phyloP scores from a whole-genome alignment of 1,140 invertebrate species.

The Alviniconcha marisindica region DNA sequence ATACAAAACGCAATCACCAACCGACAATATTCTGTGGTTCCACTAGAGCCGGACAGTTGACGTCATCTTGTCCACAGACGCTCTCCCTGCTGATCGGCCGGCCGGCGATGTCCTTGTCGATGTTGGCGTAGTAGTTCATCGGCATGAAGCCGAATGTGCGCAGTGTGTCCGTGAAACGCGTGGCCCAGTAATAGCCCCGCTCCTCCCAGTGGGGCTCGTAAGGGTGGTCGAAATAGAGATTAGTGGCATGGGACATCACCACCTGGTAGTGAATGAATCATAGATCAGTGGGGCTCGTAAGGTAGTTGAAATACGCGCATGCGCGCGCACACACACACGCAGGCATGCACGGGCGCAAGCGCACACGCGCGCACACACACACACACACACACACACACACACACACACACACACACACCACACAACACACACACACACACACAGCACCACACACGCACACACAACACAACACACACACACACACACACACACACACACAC shows the following conservation, averaged over 20 bases:
- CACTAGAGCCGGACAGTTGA: constrained; percentile 52
- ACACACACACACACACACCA: no score
- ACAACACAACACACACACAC: no score
- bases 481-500: no score
- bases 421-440: no score
- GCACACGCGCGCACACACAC: no score
- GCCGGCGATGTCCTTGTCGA: constrained; percentile 46
- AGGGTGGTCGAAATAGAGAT: constrained; percentile 73
- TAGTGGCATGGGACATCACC: constrained; percentile 67
- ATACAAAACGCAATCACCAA: constrained; percentile 33
- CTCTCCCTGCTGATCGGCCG: constrained; percentile 40
- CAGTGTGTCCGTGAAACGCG: constrained; percentile 60
- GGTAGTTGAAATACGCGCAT: no score
- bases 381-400: no score
- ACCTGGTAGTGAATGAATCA: no score
- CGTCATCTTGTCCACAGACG: constrained; percentile 45
- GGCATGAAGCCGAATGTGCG: constrained; percentile 65
- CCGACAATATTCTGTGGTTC: constrained; percentile 64
- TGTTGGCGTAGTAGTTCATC: constrained; percentile 60
- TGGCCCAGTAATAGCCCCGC: constrained; percentile 69
- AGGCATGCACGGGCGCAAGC: no score
- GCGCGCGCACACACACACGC: no score
- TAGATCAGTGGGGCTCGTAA: no score
- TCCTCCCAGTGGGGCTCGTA: constrained; percentile 73
- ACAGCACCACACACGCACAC: no score